Base-by-base conservation (phyloP, 2,888 invertebrate species). In the Acanthosepion esculentum region DNA sequence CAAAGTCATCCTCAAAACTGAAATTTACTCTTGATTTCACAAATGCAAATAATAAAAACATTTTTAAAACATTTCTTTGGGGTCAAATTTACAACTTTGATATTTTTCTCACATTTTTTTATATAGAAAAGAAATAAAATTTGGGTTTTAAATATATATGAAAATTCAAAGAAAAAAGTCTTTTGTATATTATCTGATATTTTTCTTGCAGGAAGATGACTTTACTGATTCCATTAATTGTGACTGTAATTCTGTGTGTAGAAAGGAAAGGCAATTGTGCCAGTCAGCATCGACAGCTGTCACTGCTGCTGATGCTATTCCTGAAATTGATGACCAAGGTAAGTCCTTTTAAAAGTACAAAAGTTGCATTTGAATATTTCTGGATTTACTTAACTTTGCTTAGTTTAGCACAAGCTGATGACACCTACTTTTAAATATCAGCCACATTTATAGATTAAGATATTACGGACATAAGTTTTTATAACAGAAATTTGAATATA, bases 81-180 rank as follows among this genome's bases (percentile, higher is more conserved):
- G 4, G 15, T 7, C 0, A 50, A 15, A 50, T 50, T 50, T 5
- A 6, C 50, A 50, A 12, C 50, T 12, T 50, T 50, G 50, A 12
- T 50, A 12, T 50, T 50, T 50, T 50, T 12, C 50, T 50, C 41
- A 41, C 41, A 41, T 53, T 53, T 53, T 10, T 55, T 18, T 55
- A 15, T 33, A 15, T 92, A n/a, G 0, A 29, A 50, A 92, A 41
- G 18, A 33, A 15, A 48, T n/a, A 12, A 33, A 92, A 26, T 12
- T 29, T 29, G 26, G 18, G 26, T 92, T 95, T 94, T 29, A 94
- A 95, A 41, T 95, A 95, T n/a, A 95, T 94, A 18, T 95, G 95
- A 78, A 95, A 95, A 29, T 92, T 91, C 91, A 92, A 33, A 48
- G 59, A 64, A 33, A 50, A 33, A 94, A 91, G 64, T 64, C 23